Conservation (phyloP, 2,888 invertebrate species). For the Callosobruchus maculatus region DNA sequence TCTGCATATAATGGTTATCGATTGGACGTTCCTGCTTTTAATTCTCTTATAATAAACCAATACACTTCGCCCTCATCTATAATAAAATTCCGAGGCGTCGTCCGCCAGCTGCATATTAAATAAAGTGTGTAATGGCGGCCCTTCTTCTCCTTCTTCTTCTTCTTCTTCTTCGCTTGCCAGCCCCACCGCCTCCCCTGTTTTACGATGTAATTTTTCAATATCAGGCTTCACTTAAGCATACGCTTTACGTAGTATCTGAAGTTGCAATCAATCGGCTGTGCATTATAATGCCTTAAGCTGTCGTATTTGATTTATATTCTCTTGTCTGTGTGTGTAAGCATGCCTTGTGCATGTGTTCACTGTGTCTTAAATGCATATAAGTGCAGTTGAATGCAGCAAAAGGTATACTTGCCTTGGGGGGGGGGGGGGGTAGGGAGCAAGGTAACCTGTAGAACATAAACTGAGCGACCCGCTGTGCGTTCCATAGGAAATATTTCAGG, state of each 20-base stretch:
- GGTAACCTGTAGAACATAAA: too few relatives aligned
- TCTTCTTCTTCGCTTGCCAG: neutral
- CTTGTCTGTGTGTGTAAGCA: slow-evolving; percentile 1
- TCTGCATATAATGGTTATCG: neutral
- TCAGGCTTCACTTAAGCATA: slow-evolving; percentile 26
- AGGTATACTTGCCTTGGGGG: too few relatives aligned
- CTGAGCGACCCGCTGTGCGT: too few relatives aligned
- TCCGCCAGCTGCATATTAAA: neutral
- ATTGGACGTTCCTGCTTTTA: neutral
- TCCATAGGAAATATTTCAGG: too few relatives aligned
- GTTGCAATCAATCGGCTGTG: slow-evolving; percentile 31
- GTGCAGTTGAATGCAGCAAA: too few relatives aligned
- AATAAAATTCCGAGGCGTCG: neutral
- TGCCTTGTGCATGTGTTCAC: neutral
- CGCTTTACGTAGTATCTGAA: slow-evolving; percentile 25
- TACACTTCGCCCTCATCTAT: neutral
- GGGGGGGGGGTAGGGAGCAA: too few relatives aligned
- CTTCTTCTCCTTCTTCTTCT: neutral
- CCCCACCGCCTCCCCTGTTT: neutral
- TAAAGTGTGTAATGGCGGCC: neutral
- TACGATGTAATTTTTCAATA: slow-evolving; percentile 15
- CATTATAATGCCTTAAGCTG: slow-evolving; percentile 27
- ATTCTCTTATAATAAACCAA: neutral
- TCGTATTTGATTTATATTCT: slow-evolving; percentile 30
- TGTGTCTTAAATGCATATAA: neutral